Base-by-base conservation (phyloP, 2,797 vertebrate genomes). In the Coregonus sp. region DNA sequence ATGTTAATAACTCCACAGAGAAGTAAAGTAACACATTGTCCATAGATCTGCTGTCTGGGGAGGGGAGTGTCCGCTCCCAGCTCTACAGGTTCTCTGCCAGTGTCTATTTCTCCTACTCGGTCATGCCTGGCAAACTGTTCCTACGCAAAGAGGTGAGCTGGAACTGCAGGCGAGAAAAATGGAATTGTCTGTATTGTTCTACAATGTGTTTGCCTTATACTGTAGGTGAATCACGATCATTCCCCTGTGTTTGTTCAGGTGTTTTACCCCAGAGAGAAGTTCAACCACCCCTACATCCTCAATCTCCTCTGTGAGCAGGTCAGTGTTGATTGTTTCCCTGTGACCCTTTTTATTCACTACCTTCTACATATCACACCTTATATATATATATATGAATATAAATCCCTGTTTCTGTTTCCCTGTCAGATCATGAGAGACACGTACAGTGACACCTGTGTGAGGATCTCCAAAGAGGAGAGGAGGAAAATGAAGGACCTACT, bases 281-380 rank as follows among this genome's bases (percentile, higher is more conserved):
- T 99, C 90, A 96, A 94, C 81, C 93, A 95, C 9, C 96, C 97
- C 25, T 97, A 96, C 20, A 89, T 93, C 82, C 95, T 99, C 79
- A 95, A 95, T 84, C 94, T 99, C 65, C 86, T 99, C 68, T 99
- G 97, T 91, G 95, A 99, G 74, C 98, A 99, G 96, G 98, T 98
- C 54, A 84, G 95, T 86, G 5, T 52, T 67, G 0, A 33, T 16
- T 76, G 56, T 65, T 70, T 54, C n/a, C 51, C 25, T 7, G 33
- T 69, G 35, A 16, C 5, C 35, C 12, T 67, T 67, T 16, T 47
- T 11, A 33, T 35, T 33, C 5, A 68, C 20, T 63, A 25, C 7
- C 59, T 63, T 9, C 20, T 63, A 11, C 59, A 47, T 47, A 47
- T 12, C 40, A 47, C 40, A 47, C 25, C 40, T 47, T 15, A 35